Conservation (phyloP, 1,140 invertebrate species). For the Hylaeus volcanicus region DNA sequence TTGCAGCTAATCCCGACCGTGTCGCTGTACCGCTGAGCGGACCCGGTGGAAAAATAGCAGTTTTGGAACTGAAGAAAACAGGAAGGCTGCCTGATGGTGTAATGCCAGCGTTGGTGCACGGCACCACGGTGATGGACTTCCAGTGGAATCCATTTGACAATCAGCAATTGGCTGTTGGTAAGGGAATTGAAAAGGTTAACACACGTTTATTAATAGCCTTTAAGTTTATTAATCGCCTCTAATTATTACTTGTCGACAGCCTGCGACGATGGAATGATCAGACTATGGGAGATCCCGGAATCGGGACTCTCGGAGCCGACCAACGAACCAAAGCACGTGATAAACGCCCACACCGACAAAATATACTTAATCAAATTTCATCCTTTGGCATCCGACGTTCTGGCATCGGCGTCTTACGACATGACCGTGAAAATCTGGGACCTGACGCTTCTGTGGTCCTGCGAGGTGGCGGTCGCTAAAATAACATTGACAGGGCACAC, state of each 20-base stretch:
- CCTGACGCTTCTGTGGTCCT: conserved; percentile 79
- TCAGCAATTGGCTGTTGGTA: conserved; percentile 88
- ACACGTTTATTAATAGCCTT: too few relatives aligned
- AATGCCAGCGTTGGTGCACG: conserved; percentile 92
- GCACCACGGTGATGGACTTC: conserved; percentile 94
- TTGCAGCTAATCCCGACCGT: conserved; percentile 88
- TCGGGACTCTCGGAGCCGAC: conserved; percentile 88
- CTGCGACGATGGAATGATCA: conserved; percentile 94
- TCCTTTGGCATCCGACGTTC: conserved; percentile 90
- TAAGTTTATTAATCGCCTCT: neutral
- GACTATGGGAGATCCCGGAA: conserved; percentile 90
- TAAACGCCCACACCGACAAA: conserved; percentile 92
- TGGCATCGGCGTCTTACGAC: conserved; percentile 94
- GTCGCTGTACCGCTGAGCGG: conserved; percentile 94
- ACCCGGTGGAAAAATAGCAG: conserved; percentile 93
- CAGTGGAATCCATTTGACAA: conserved; percentile 95
- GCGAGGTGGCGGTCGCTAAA: conserved; percentile 76
- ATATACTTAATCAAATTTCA: conserved; percentile 96
- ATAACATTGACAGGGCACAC: conserved; percentile 85
- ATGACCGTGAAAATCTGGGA: conserved; percentile 94
- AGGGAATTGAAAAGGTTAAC: conserved; percentile 45
- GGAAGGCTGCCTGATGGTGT: conserved; percentile 90
- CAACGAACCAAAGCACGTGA: conserved; percentile 82
- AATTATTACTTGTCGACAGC: conserved; percentile 77
- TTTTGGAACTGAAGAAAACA: conserved; percentile 91